phyloP scores from a whole-genome alignment of 2,797 vertebrate species.

The Sebastes elongatus region DNA sequence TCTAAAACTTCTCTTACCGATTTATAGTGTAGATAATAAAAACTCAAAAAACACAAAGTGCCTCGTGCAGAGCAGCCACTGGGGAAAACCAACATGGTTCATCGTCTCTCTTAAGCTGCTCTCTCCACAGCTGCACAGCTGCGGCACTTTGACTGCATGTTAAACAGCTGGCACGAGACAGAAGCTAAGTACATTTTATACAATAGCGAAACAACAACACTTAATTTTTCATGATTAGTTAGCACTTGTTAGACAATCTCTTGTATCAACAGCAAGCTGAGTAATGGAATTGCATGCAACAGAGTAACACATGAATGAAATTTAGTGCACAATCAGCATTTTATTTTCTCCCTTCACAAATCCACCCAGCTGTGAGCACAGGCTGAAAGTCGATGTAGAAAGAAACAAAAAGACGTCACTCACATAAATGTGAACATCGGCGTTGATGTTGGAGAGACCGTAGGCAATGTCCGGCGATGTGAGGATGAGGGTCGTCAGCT shows the following conservation, averaged over 20 bases:
- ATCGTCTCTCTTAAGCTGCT: constrained; percentile 40
- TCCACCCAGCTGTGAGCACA: background rate
- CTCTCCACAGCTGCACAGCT: constrained; percentile 50
- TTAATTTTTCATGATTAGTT: constrained; percentile 20
- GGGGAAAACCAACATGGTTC: constrained; percentile 57
- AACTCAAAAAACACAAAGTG: constrained; percentile 41
- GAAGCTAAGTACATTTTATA: constrained; percentile 42
- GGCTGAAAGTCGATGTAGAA: background rate
- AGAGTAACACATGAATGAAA: background rate
- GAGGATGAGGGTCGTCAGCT: constrained; percentile 72
- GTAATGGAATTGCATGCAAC: background rate
- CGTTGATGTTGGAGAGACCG: rapidly evolving
- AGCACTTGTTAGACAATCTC: background rate
- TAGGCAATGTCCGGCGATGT: background rate
- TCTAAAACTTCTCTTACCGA: constrained; percentile 30
- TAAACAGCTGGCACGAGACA: constrained; percentile 63
- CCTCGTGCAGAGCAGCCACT: constrained; percentile 16
- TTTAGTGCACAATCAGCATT: background rate
- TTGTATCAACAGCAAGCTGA: background rate
- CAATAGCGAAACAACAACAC: background rate
- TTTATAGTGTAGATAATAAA: constrained; percentile 60
- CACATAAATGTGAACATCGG: constrained; percentile 61
- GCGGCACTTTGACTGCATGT: constrained; percentile 46
- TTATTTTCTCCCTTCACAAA: background rate
- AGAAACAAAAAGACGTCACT: constrained; percentile 51